phyloP scores from a whole-genome alignment of 2,888 invertebrate species.

The Gerris lacustris region DNA sequence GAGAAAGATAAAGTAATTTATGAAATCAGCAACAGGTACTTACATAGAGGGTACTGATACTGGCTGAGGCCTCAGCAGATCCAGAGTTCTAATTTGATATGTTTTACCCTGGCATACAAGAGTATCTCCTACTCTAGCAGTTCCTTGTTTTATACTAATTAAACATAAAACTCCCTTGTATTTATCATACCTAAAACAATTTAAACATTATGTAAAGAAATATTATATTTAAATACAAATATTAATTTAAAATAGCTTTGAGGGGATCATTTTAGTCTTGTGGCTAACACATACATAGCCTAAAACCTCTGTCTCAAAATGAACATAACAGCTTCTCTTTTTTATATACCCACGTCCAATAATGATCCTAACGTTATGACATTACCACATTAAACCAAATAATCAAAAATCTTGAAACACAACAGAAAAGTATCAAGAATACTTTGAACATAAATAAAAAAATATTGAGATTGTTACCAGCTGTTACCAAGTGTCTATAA shows the following conservation, averaged over 20 bases:
- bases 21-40: constrained; percentile 31
- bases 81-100: constrained; percentile 66
- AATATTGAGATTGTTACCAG: constrained; percentile 1
- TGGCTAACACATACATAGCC: no score
- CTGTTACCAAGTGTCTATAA: constrained; percentile 75
- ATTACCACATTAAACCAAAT: no score
- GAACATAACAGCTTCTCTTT: no score
- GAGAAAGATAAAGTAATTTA: no score
- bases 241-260: no score
- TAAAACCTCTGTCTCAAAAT: no score
- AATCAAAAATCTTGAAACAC: no score
- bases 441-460: neutral
- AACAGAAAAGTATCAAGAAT: no score
- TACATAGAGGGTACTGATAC: constrained; percentile 50
- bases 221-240: neutral
- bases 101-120: constrained; percentile 56
- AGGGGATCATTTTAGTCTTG: no score
- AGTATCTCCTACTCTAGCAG: constrained; percentile 56
- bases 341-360: no score
- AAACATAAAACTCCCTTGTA: constrained; percentile 70
- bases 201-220: constrained; percentile 41
- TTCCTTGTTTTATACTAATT: constrained; percentile 66
- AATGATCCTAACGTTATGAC: no score
- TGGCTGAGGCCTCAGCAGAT: constrained; percentile 67
- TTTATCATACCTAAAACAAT: constrained; percentile 87